A percentile compares a stretch with the other conserved stretches of the same genome.
phyloP scores from a whole-genome alignment of 2,113 vertebrate species.

The Nipponia nippon region DNA sequence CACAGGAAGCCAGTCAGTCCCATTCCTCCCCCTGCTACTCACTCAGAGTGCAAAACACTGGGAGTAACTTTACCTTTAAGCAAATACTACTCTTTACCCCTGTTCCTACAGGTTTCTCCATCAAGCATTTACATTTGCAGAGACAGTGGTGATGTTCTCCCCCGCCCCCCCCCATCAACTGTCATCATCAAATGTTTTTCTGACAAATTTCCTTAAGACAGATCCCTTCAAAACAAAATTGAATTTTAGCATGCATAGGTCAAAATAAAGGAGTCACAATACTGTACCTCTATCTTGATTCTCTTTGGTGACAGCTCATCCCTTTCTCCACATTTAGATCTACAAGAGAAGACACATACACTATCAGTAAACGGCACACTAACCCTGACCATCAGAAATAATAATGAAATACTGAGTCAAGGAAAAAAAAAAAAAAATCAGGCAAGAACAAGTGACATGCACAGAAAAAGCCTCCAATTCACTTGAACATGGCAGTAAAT shows the following conservation, averaged over 20 bases:
- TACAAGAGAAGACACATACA: conserved; percentile 49
- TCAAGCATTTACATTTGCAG: not conserved
- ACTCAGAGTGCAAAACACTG: not conserved
- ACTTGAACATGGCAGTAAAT: not conserved
- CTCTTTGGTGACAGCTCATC: conserved; percentile 94
- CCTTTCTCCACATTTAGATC: conserved; percentile 89
- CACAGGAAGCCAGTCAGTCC: not conserved
- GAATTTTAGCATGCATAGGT: conserved; percentile 3
- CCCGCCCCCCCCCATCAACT: not conserved
- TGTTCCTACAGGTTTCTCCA: conserved; percentile 13
- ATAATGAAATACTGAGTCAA: not conserved
- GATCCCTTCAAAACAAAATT: conserved; percentile 10
- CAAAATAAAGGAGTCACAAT: not conserved
- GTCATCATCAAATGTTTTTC: conserved; percentile 14
- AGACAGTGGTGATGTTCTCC: not conserved
- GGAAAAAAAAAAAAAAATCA: not conserved
- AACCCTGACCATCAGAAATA: not conserved
- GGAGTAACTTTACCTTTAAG: not conserved
- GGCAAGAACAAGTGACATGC: not conserved
- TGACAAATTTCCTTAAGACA: not conserved
- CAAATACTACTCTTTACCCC: conserved; percentile 30
- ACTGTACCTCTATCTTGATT: conserved; percentile 91
- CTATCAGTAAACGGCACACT: not conserved
- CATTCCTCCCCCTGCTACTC: conserved; percentile 7
- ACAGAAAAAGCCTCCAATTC: not conserved